phyloP scores from a whole-genome alignment of 1,140 invertebrate genomes.

The Dendroctonus valens region DNA sequence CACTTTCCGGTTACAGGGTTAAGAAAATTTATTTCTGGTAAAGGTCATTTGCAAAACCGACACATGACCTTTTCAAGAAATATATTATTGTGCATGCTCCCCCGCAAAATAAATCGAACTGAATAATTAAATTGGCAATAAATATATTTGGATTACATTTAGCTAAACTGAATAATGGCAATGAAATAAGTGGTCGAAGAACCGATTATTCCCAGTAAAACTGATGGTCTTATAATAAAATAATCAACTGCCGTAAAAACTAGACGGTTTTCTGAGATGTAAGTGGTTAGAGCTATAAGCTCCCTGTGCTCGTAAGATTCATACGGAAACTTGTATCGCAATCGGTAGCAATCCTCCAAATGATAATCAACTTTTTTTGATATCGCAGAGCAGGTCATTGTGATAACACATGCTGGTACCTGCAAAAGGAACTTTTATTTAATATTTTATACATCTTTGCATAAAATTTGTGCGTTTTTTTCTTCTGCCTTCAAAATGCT shows the following conservation, averaged over 20 bases:
- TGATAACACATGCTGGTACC: slow-evolving; percentile 18
- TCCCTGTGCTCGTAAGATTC: slow-evolving; percentile 15
- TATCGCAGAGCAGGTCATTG: slow-evolving; percentile 6
- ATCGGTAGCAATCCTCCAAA: slow-evolving; percentile 1
- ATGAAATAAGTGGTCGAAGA: slow-evolving; percentile 19
- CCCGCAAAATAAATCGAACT: background rate
- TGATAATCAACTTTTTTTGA: slow-evolving; percentile 3
- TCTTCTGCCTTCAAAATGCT: background rate
- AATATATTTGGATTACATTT: background rate
- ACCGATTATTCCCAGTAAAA: slow-evolving; percentile 10
- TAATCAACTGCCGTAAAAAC: slow-evolving; percentile 13
- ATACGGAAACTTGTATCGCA: slow-evolving; percentile 9
- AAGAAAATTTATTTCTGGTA: background rate
- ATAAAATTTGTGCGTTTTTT: background rate
- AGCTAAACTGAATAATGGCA: slow-evolving; percentile 18
- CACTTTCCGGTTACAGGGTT: slow-evolving; percentile 11
- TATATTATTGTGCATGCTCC: no score
- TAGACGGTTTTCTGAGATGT: slow-evolving; percentile 11
- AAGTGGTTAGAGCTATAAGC: slow-evolving; percentile 2
- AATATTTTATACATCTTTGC: background rate
- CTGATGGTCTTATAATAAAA: slow-evolving; percentile 7
- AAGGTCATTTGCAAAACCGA: slow-evolving; percentile 16
- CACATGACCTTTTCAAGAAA: slow-evolving; percentile 11
- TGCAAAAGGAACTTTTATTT: slow-evolving; percentile 9
- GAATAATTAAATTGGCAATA: background rate